Evolutionary conservation across 2,113 vertebrate genomes (phyloP).

Genomic region (Apodemus sylvaticus): DNA sequence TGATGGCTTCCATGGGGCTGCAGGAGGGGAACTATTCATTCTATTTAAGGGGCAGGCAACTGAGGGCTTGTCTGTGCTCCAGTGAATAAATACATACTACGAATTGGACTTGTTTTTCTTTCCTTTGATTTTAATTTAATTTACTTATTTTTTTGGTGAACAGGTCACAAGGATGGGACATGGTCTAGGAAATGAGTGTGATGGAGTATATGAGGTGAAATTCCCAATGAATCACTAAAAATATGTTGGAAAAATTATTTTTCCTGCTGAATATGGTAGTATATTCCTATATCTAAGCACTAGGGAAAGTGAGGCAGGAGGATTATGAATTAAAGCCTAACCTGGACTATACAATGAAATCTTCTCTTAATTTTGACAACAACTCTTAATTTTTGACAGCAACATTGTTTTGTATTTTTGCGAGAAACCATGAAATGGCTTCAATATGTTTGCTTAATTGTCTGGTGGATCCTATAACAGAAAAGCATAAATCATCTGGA

Average conservation of each 20-base stretch:
- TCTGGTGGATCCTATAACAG: neutral
- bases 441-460: slow-evolving; percentile 19
- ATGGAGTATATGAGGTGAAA: neutral
- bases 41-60: neutral
- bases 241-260: neutral
- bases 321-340: neutral
- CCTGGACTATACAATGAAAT: neutral
- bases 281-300: no score
- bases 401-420: neutral
- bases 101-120: neutral
- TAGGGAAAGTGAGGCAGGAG: neutral
- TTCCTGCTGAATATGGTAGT: no score
- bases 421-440: neutral
- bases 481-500: neutral
- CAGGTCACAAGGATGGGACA: neutral
- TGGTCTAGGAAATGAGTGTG: neutral
- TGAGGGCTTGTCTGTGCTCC: neutral
- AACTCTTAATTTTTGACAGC: no score
- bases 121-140: neutral
- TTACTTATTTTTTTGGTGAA: neutral
- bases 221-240: neutral
- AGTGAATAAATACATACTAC: neutral
- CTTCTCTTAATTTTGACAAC: neutral
- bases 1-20: neutral
- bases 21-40: neutral